Conservation (phyloP, 2,113 vertebrate species). For the Myotis yumanensis region DNA sequence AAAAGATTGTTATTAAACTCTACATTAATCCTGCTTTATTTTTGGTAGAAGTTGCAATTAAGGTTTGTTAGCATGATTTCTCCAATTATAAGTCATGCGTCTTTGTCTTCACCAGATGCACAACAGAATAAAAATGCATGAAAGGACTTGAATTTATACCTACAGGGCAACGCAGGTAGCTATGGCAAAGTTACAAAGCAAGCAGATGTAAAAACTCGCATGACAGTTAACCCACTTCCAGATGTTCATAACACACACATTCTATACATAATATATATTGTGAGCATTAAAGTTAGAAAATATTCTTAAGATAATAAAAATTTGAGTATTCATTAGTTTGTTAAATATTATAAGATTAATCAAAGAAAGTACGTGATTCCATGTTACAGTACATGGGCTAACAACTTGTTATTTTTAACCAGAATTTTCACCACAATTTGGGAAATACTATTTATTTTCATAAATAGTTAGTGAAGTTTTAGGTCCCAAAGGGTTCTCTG, state of each 20-base stretch:
- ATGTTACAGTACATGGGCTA: neutral
- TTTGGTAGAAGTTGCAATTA: constrained; percentile 46
- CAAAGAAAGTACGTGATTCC: neutral
- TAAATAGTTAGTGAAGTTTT: neutral
- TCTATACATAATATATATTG: neutral
- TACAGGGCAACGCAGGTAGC: constrained; percentile 55
- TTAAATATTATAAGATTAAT: constrained; percentile 11
- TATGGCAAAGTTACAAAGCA: constrained; percentile 66
- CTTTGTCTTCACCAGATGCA: constrained; percentile 49
- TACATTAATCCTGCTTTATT: constrained; percentile 36
- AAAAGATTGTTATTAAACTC: constrained; percentile 22
- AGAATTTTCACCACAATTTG: neutral
- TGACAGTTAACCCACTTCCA: constrained; percentile 78
- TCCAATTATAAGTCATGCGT: constrained; percentile 52
- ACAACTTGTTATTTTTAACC: neutral
- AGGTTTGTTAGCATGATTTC: constrained; percentile 36
- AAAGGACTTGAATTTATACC: constrained; percentile 63
- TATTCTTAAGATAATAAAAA: constrained; percentile 16
- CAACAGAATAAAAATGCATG: constrained; percentile 76
- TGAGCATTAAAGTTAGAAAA: constrained; percentile 20
- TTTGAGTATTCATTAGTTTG: neutral
- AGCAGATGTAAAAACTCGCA: constrained; percentile 69
- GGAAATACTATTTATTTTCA: neutral
- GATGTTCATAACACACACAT: constrained; percentile 57
- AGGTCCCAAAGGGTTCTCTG: neutral